Base-by-base conservation (phyloP, 2,888 invertebrate genomes). In the Linyphia triangularis region DNA sequence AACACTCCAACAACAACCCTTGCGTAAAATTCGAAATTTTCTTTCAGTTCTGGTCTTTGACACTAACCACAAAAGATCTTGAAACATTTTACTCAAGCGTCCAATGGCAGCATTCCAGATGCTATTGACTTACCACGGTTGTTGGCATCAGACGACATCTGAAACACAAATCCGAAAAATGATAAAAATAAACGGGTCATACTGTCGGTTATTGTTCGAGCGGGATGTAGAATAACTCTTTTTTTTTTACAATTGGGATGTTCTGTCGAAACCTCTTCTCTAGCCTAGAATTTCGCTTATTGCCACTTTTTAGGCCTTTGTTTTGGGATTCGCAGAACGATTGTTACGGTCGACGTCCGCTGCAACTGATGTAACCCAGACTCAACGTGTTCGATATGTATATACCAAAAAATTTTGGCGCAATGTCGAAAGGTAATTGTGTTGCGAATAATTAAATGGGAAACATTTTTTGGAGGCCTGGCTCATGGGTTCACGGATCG, bases 61-160 rank as follows among this genome's bases (percentile, higher is more conserved):
- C 51, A 51, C 22, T 57, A 28, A 16, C 57, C 43, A 19, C 73
- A 57, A 57, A 73, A 43, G 73, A 73, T 51, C 24, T 51, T 28
- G 30, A 24, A 57, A 26, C 43, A 43, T 78, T 78, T 75, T 63
- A 28, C 79, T 24, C 30, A 75, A 75, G 61, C 22, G 51, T 19
- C 6, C 51, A 33, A 79, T 79, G 79, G 79, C 79, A 79, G 16
- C 79, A 69, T 43, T 69, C 79, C 69, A 79, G 75, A n/a, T 13
- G 51, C 30, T 33, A 33, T 33, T n/a, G 30, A 67, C 30, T 19
- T n/a, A n/a, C n/a, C n/a, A 57, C 10, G n/a, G 6, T n/a, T 2
- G 28, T 73, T 75, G 73, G 30, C 59, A 33, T 10, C 19, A 19
- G 33, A n/a, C 67, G 67, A 67, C 30, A 37, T 28, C n/a, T 73